Evolutionary conservation across 1,140 invertebrate species (phyloP).

Genomic region (Lamellibrachia luymesi): DNA sequence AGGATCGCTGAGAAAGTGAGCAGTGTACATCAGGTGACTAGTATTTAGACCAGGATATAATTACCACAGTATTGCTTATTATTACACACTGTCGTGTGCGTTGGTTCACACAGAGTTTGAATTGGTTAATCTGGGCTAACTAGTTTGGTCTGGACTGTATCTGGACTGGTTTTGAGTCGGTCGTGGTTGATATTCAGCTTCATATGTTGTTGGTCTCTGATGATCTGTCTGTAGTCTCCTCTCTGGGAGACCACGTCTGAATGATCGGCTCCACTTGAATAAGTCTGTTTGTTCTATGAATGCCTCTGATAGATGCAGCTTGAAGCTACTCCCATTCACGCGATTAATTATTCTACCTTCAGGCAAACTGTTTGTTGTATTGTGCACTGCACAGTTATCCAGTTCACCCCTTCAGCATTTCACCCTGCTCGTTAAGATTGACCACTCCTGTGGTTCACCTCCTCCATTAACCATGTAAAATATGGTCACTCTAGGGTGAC

Average conservation of each 20-base stretch:
- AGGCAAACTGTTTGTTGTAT: background rate
- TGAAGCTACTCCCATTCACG: background rate
- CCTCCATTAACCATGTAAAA: background rate
- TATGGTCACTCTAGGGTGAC: background rate
- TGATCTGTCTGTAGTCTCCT: background rate
- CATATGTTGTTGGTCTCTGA: too few species aligned
- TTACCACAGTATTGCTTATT: background rate
- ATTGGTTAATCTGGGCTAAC: background rate
- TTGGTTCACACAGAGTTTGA: background rate
- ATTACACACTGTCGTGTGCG: background rate
- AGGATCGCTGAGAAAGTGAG: background rate
- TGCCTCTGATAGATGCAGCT: background rate
- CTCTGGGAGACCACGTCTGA: background rate
- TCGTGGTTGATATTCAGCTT: too few species aligned
- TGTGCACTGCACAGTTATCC: background rate
- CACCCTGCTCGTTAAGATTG: background rate
- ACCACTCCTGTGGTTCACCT: background rate
- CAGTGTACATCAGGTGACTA: background rate
- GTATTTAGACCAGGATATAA: background rate
- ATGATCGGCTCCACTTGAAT: background rate
- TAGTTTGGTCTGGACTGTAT: background rate
- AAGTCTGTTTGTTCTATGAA: background rate
- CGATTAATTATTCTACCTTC: background rate
- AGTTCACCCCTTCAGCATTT: background rate
- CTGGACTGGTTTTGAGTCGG: too few species aligned